Evolutionary conservation across 2,113 vertebrate genomes (phyloP), one percentile per base, ranked within the genome.

Genomic region (Edolisoma coerulescens): DNA sequence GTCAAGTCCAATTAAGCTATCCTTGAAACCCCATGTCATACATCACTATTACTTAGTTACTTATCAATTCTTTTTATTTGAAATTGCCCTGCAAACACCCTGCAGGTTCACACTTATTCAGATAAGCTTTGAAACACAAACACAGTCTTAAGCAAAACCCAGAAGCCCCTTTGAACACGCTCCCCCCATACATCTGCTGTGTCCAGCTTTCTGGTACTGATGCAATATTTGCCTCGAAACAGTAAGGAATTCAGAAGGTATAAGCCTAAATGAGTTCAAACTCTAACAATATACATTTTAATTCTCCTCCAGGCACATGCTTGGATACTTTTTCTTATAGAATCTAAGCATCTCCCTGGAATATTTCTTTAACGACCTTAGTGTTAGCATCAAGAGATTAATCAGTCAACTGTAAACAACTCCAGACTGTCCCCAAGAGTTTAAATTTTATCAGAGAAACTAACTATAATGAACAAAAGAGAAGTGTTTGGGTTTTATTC

Each of bases 291-390:
- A 82, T 13, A 53, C 2, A 59, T 41, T 93, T 87, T 67, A 92
- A 81, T 86, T 56, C 56, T 84, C 68, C 63, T 81, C 64, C 52
- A 84, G 71, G 39, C 54, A 93, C 52, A 74, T 47, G 32, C 11
- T 80, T 80, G 59, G 63, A 86, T 60, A 70, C 63, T n/a, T 93
- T 87, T 83, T 74, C 19, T 50, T 70, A 80, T 63, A 30, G 90
- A 93, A 94, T 71, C 47, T 65, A 84, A 69, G 23, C 12, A 84
- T 70, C 59, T 54, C 33, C 30, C 56, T 74, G 42, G 63, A 93
- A 93, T 76, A 41, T 75, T 96, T 93, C 79, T 87, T 94, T 93
- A 87, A 87, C 69, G 81, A 87, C 67, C 71, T 60, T 57, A 91
- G 53, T 0, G 2, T 54, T 79, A 82, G 35, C 33, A 75, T 86